phyloP scores from a whole-genome alignment of 2,888 invertebrate species.

The Eupithecia tripunctaria region DNA sequence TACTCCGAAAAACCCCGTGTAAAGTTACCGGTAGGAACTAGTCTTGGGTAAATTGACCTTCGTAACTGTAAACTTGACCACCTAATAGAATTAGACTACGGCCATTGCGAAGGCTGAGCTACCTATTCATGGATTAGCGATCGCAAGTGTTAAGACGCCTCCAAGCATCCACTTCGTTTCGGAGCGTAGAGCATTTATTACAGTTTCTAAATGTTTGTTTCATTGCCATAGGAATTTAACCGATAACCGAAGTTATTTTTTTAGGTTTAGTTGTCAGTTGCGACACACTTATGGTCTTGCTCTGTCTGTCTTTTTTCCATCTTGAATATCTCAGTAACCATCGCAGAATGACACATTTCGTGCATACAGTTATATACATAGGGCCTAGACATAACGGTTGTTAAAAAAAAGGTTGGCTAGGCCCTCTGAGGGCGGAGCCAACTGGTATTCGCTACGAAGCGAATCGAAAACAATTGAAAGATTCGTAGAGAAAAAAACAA shows the following conservation, averaged over 20 bases:
- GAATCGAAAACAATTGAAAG: too few relatives aligned
- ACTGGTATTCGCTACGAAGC: too few relatives aligned
- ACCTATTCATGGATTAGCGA: conserved; percentile 9
- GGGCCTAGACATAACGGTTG: too few relatives aligned
- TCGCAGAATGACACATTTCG: too few relatives aligned
- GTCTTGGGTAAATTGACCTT: neutral
- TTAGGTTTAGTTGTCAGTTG: too few relatives aligned
- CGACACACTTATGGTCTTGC: too few relatives aligned
- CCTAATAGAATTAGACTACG: conserved; percentile 23
- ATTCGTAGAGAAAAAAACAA: too few relatives aligned
- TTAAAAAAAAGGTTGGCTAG: too few relatives aligned
- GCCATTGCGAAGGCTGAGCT: conserved; percentile 15
- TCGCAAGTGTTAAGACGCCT: neutral
- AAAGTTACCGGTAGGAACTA: neutral
- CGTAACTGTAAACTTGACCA: conserved; percentile 7
- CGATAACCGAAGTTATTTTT: neutral
- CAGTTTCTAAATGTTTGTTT: neutral
- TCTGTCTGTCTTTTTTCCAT: too few relatives aligned
- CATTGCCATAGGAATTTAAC: neutral
- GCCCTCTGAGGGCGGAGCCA: too few relatives aligned
- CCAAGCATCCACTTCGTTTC: neutral
- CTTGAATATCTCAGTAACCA: too few relatives aligned
- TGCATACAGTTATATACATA: too few relatives aligned
- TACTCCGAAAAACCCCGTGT: neutral
- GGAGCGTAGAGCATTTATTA: neutral